Evolutionary conservation across 2,888 invertebrate genomes (phyloP), one percentile per base, ranked within the genome.

Genomic region (Idaea straminata): DNA sequence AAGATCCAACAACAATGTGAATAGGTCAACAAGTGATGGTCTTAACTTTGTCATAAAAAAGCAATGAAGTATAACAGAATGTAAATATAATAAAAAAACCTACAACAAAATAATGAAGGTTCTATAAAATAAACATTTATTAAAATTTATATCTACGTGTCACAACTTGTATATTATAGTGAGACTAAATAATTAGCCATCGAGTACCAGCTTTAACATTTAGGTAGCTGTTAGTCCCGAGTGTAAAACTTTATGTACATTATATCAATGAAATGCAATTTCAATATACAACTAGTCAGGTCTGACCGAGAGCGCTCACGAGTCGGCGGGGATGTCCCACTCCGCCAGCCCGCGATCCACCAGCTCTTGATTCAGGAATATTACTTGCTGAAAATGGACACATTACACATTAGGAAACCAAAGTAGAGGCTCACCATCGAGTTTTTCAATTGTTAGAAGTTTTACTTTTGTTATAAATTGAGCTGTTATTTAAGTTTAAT

Each of bases 301-400:
- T 79, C 81, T 77, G 65, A 72, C 62, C 64, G 67, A 65, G 67
- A 65, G 72, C 64, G 78, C 81, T 92, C 91, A 92, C 85, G 91
- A 89, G 77, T 92, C 92, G 5, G 83, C 75, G 65, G 92, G 91
- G 70, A 95, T 85, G 71, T 92, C 92, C 95, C 96, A 97, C 82
- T 96, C 95, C 63, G 97, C 98, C 80, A 95, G 94, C 65, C 97
- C 97, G 86, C 96, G 95, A 77, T 96, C 96, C 77, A 97, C 96
- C 80, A 98, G 93, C 92, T 97, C 97, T 82, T 96, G 94, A 87
- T 98, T 98, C 77, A 98, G 94, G 88, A 96, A 96, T 91, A 97
- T 94, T 77, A 96, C 95, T 95, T 97, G 95, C 93, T 95, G 94
- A 67, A 94, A 94, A 47, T 10, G 47, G 47, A 47, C 3, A 47